phyloP scores from a whole-genome alignment of 2,888 invertebrate genomes.

The Congeria kusceri region DNA sequence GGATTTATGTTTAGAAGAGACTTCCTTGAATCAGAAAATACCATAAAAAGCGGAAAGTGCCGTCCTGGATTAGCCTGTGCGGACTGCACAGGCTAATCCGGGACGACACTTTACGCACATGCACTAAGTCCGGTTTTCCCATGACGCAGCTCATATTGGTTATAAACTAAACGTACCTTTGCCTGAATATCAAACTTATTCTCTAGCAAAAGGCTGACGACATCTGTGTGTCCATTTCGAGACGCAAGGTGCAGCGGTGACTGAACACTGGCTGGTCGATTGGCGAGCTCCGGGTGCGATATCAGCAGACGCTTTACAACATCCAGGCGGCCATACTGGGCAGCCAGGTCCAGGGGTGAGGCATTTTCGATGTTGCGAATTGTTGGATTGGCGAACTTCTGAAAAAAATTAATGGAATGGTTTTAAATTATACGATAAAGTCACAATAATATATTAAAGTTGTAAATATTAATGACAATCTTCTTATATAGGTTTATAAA shows the following conservation, averaged over 20 bases:
- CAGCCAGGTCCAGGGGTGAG: slow-evolving; percentile 96
- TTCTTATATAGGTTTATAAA: no score
- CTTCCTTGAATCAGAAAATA: no score
- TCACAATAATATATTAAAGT: no score
- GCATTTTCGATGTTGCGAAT: slow-evolving; percentile 95
- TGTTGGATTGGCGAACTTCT: slow-evolving; percentile 94
- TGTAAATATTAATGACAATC: no score
- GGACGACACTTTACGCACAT: no score
- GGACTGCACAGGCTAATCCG: no score
- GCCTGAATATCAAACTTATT: slow-evolving; percentile 95
- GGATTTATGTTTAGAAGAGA: no score
- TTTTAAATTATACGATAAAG: no score
- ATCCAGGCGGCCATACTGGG: slow-evolving; percentile 90
- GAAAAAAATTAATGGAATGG: slow-evolving; percentile 21
- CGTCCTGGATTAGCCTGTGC: no score
- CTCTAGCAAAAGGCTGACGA: slow-evolving; percentile 92
- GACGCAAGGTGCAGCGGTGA: slow-evolving; percentile 97
- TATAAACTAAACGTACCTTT: slow-evolving; percentile 75
- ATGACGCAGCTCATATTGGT: no score
- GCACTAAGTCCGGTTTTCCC: no score
- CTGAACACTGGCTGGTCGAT: slow-evolving; percentile 88
- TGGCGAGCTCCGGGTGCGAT: slow-evolving; percentile 92
- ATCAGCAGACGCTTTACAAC: slow-evolving; percentile 94
- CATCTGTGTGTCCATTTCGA: slow-evolving; percentile 91
- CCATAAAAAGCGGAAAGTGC: no score